Evolutionary conservation across 2,797 vertebrate species (phyloP), one percentile per base, ranked within the genome.

Genomic region (Micropoecilia bifurca): DNA sequence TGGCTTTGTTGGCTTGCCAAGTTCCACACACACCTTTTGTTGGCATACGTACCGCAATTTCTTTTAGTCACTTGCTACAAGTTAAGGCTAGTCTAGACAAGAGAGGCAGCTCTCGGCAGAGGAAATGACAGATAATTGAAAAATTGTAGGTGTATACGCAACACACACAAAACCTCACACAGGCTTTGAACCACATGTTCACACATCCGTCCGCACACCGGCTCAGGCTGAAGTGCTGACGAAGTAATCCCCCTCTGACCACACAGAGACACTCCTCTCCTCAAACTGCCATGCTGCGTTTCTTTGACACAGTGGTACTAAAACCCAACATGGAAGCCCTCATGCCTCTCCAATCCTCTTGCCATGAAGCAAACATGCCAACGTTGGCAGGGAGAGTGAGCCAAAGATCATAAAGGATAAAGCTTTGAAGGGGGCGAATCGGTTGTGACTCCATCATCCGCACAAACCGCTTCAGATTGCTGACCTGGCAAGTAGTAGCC

Each of bases 91-190:
- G 90, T 83, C 83, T 85, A 87, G 85, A 80, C 88, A 85, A 87
- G 89, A 90, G 86, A 85, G 82, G 88, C 86, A 77, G 85, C 89
- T 89, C 88, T 86, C 88, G 83, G 88, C 87, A 82, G 81, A 86
- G 81, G 75, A 91, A 92, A 89, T 84, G 78, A 83, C 91, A 87
- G 79, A 90, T 93, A 93, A 94, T 93, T 93, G 90, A 93, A 94
- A 94, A 94, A 87, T 90, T 83, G 84, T 87, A 90, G 89, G 85
- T 87, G 86, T 71, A 73, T 43, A 45, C 25, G 25, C 68, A 85
- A 75, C 68, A 28, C 6, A 6, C 68, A 85, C 87, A 74, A 85
- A 80, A 46, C 81, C 47, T 75, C 78, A 50, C 77, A 63, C 8
- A 12, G 78, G 88, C 83, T 90, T 85, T 80, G 78, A 48, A 85